phyloP scores from a whole-genome alignment of 2,113 vertebrate species.

The Microcebus ravelobensis region DNA sequence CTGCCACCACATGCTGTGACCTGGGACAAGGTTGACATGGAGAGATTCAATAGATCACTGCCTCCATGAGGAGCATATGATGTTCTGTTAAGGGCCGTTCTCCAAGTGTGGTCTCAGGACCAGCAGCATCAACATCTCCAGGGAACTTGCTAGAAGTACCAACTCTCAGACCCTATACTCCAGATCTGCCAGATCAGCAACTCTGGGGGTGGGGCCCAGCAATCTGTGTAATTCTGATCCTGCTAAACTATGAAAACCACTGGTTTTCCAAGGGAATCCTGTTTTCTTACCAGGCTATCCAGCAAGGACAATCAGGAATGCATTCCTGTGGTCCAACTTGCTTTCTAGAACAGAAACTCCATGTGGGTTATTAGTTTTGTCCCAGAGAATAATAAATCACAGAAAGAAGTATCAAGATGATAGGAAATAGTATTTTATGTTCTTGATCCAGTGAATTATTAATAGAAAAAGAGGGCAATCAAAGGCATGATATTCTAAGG shows the following conservation, averaged over 20 bases:
- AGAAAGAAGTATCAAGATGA: not conserved
- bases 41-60: not conserved
- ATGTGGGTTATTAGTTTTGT: not conserved
- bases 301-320: not conserved
- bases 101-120: not conserved
- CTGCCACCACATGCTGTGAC: not conserved
- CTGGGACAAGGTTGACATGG: rapidly evolving
- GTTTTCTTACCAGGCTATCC: not conserved
- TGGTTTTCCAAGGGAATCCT: not conserved
- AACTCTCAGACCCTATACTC: not conserved
- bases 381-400: not conserved
- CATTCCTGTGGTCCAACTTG: not conserved
- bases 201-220: not conserved
- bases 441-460: not conserved
- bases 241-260: not conserved
- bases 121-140: not conserved
- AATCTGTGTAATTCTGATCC: not conserved
- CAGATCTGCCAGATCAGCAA: not conserved
- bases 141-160: not conserved
- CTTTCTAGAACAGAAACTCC: not conserved
- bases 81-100: not conserved
- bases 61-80: not conserved
- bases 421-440: not conserved
- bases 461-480: not conserved
- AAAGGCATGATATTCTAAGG: not conserved